phyloP scores from a whole-genome alignment of 2,797 vertebrate genomes.

The Nothura maculosa region DNA sequence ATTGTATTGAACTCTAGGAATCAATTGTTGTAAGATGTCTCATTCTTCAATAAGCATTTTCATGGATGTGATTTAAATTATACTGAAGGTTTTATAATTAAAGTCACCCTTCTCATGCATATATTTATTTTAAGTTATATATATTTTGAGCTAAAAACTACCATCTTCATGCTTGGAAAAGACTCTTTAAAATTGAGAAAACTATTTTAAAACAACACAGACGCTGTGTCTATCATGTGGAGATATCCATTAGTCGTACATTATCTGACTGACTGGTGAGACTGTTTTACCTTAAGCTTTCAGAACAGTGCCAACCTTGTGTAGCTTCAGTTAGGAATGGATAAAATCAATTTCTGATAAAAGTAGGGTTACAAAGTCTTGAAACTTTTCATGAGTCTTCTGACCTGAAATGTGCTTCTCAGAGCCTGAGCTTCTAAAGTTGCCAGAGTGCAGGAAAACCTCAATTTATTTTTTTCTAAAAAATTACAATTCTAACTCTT shows the following conservation, averaged over 20 bases:
- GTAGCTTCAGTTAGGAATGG: not conserved
- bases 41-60: conserved; percentile 53
- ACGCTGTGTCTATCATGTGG: not conserved
- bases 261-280: not conserved
- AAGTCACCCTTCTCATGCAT: conserved; percentile 60
- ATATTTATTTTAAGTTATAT: conserved; percentile 60
- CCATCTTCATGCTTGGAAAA: not conserved
- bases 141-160: conserved; percentile 43
- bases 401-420: not conserved
- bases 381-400: not conserved
- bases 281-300: not conserved
- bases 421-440: not conserved
- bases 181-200: conserved; percentile 37
- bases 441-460: not conserved
- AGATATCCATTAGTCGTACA: not conserved
- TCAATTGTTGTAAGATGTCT: conserved; percentile 40
- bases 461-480: not conserved
- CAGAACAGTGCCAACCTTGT: not conserved
- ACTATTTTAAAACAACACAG: not conserved
- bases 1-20: not conserved
- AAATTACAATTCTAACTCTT: not conserved
- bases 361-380: not conserved
- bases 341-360: not conserved
- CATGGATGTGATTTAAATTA: conserved; percentile 42
- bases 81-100: conserved; percentile 64